Percentiles rank a stretch among this genome's conserved stretches.
Conservation (phyloP, 2,888 invertebrate genomes). For the Lissonota sp. region DNA sequence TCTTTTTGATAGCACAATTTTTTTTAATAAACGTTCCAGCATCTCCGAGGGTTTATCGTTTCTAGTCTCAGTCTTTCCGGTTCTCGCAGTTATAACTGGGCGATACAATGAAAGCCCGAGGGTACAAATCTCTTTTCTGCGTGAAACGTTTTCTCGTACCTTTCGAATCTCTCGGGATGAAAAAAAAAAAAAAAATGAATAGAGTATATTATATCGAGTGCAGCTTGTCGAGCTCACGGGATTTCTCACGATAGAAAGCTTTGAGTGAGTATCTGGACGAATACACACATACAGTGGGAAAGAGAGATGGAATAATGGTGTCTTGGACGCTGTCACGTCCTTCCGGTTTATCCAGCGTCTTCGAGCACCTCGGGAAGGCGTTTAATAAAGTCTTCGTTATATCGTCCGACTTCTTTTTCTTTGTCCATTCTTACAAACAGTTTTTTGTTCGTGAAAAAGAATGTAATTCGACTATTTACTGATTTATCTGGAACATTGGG, state of each 20-base stretch:
- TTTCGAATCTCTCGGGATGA: constrained; percentile 7
- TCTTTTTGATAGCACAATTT: constrained; percentile 43
- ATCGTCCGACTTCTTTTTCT: constrained; percentile 8
- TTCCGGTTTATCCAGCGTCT: constrained; percentile 9
- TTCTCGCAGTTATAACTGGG: constrained; percentile 40
- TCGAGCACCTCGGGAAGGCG: constrained; percentile 41
- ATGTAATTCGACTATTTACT: background rate
- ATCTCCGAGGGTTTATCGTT: constrained; percentile 37
- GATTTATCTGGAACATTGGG: background rate
- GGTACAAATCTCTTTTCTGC: constrained; percentile 38
- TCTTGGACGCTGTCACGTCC: constrained; percentile 23
- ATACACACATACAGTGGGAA: constrained; percentile 5
- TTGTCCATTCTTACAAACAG: constrained; percentile 11
- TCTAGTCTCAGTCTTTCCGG: constrained; percentile 20
- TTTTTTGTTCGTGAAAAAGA: constrained; percentile 2
- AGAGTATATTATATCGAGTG: no score
- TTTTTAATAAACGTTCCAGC: constrained; percentile 36
- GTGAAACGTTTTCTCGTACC: constrained; percentile 35
- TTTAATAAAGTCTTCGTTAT: constrained; percentile 47
- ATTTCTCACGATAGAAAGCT: no score
- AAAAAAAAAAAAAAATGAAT: no score
- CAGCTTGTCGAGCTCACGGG: no score
- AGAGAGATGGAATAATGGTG: background rate
- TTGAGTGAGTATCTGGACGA: no score
- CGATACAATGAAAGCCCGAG: constrained; percentile 59